phyloP scores from a whole-genome alignment of 2,113 vertebrate species.

The Tamias sibiricus region DNA sequence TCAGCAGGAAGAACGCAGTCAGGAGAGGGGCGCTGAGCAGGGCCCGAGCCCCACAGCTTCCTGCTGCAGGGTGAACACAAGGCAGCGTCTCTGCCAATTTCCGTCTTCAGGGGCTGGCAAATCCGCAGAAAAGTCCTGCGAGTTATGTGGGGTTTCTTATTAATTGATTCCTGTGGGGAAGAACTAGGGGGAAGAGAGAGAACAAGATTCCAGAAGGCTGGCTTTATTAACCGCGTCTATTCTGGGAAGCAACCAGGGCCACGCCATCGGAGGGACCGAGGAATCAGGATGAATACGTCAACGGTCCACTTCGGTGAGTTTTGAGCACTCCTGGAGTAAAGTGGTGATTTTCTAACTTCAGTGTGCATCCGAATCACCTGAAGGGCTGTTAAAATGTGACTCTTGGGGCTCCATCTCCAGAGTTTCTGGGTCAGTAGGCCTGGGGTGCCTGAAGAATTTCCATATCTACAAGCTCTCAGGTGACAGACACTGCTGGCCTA shows the following conservation, averaged over 20 bases:
- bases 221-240: neutral
- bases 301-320: neutral
- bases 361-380: accelerated
- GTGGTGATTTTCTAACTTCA: neutral
- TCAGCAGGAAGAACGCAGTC: neutral
- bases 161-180: neutral
- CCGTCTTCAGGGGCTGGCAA: neutral
- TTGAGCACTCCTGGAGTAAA: neutral
- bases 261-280: neutral
- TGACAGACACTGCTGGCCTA: too few species aligned
- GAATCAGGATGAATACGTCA: neutral
- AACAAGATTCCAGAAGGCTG: neutral
- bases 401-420: too few species aligned
- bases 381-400: neutral
- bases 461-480: neutral
- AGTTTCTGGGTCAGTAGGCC: neutral
- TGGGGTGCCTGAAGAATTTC: neutral
- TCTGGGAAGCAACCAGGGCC: neutral
- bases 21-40: neutral
- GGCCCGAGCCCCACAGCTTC: neutral
- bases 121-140: neutral
- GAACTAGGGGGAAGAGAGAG: neutral
- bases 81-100: neutral
- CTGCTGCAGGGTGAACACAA: neutral
- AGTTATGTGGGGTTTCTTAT: neutral